Evolutionary conservation across 2,797 vertebrate species (phyloP), one percentile per base, ranked within the genome.

Genomic region (Xiphophorus birchmanni): DNA sequence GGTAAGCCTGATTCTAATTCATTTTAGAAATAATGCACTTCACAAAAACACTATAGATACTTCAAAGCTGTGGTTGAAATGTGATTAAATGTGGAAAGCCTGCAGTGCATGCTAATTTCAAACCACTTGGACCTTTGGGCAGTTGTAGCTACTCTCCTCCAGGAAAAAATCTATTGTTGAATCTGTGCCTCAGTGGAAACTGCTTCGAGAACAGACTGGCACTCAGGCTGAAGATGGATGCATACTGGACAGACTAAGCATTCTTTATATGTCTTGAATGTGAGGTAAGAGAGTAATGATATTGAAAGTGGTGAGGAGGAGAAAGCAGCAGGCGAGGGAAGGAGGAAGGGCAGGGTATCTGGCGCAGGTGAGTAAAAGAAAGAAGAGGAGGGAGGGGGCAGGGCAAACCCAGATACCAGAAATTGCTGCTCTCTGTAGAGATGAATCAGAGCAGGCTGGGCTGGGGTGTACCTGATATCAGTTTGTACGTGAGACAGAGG

Each of bases 341-440:
- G 1, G 47, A 76, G 80, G 7, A 26, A 44, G 73, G 47, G 74
- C n/a, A 60, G 52, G 82, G 78, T 8, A 29, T 79, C 52, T 40
- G 79, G 40, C 45, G 76, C 82, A 83, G 79, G 87, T 74, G 71
- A 86, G 76, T 52, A 18, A 73, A 50, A 50, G 67, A n/a, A 74
- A 9, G 50, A 1, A 40, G 40, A 50, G 40, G 72, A 60, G 37
- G 71, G 18, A 15, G 52, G 44, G 17, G 2, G 29, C 35, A 44
- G 77, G 74, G 5, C 50, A 65, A 84, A 76, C 83, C 83, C 44
- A 18, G 82, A 85, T 87, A 85, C 84, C 87, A 86, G 80, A 87
- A 86, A 89, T 83, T 90, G 88, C 80, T 84, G 78, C 67, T 81
- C 50, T 75, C 48, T 75, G 85, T 79, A 37, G 84, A 89, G 90